Evolutionary conservation across 2,113 vertebrate genomes (phyloP).

Genomic region (Cephalopterus ornatus): DNA sequence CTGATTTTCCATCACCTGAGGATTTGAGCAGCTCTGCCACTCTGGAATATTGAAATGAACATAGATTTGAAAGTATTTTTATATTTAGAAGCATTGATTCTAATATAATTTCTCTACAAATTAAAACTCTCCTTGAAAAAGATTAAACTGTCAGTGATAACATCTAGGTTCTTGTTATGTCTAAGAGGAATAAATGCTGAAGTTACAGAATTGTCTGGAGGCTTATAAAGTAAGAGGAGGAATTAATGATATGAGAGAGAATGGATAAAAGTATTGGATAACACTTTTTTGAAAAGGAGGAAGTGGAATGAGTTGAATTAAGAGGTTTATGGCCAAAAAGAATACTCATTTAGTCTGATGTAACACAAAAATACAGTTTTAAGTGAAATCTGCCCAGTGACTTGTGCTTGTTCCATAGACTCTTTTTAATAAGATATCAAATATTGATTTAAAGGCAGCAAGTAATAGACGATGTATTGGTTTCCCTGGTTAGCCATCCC

Average conservation of each 20-base stretch:
- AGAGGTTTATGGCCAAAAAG: slow-evolving; percentile 36
- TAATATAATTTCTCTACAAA: slow-evolving; percentile 53
- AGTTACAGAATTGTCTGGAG: slow-evolving; percentile 62
- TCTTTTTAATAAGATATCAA: slow-evolving; percentile 36
- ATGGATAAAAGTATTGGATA: slow-evolving; percentile 35
- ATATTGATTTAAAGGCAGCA: slow-evolving; percentile 21
- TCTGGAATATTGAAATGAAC: slow-evolving; percentile 34
- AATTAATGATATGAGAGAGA: slow-evolving; percentile 26
- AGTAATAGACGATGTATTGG: neutral
- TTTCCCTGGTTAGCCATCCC: slow-evolving; percentile 28
- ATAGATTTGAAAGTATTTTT: slow-evolving; percentile 50
- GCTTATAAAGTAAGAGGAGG: slow-evolving; percentile 45
- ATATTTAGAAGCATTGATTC: slow-evolving; percentile 44
- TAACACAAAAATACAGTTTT: neutral
- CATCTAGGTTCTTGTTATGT: slow-evolving; percentile 58
- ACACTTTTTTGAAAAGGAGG: neutral
- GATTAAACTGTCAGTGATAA: slow-evolving; percentile 63
- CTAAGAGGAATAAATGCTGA: slow-evolving; percentile 60
- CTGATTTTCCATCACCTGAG: slow-evolving; percentile 34
- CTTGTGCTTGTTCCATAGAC: neutral
- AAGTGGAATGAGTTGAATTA: slow-evolving; percentile 22
- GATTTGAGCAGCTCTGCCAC: neutral
- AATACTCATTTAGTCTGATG: neutral
- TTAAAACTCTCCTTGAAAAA: slow-evolving; percentile 61
- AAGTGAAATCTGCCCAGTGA: neutral